A percentile compares a stretch with the other conserved stretches of the same genome.
phyloP scores from a whole-genome alignment of 2,113 vertebrate genomes.

The Aix galericulata region DNA sequence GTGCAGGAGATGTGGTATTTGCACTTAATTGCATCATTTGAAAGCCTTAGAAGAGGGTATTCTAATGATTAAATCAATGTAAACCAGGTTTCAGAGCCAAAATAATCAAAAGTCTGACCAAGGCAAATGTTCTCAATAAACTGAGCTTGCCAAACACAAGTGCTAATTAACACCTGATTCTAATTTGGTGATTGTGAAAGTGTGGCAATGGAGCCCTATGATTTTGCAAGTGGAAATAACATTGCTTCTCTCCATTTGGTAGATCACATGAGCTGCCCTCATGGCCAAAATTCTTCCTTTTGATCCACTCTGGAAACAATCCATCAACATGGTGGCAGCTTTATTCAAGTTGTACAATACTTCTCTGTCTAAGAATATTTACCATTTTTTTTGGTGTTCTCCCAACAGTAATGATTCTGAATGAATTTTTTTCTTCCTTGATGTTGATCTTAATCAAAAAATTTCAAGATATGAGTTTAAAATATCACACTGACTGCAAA shows the following conservation, averaged over 20 bases:
- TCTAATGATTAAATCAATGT: constrained; percentile 66
- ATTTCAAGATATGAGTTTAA: not conserved
- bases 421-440: not conserved
- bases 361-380: not conserved
- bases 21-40: constrained; percentile 58
- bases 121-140: constrained; percentile 65
- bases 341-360: not conserved
- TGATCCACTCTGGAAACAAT: not conserved
- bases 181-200: constrained; percentile 60
- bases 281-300: constrained; percentile 18
- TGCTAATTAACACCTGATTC: constrained; percentile 73
- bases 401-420: not conserved
- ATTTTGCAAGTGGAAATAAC: constrained; percentile 49
- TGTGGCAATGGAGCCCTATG: constrained; percentile 16
- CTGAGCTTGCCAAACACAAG: constrained; percentile 48
- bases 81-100: constrained; percentile 66
- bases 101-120: constrained; percentile 65
- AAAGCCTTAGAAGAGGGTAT: constrained; percentile 55
- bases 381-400: not conserved
- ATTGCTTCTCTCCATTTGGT: not conserved
- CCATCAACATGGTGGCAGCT: not conserved
- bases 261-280: not conserved
- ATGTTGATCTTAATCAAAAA: not conserved
- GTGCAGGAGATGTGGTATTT: constrained; percentile 49
- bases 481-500: not conserved